A percentile compares a stretch with the other conserved stretches of the same genome.
Evolutionary conservation across 2,113 vertebrate genomes (phyloP).

Genomic region (Indicator indicator): DNA sequence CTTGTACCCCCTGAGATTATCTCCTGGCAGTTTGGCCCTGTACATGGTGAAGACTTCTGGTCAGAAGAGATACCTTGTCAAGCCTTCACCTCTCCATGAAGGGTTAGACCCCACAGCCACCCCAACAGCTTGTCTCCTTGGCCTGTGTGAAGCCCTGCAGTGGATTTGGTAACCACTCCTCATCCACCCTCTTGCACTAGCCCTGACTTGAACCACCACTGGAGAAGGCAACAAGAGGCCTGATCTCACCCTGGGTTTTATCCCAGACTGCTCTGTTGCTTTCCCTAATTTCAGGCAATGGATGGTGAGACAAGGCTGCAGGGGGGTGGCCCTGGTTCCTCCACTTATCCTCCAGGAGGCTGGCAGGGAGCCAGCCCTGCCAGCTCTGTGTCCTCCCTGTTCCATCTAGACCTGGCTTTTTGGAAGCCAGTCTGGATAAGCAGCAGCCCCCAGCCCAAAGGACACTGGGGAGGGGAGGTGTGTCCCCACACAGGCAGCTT

Average conservation of each 20-base stretch:
- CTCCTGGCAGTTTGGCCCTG: neutral
- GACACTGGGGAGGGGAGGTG: neutral
- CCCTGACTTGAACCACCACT: neutral
- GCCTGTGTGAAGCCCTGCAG: neutral
- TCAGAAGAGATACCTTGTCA: rapidly evolving
- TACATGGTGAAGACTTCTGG: neutral
- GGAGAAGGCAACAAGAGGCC: neutral
- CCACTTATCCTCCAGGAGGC: neutral
- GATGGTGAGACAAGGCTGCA: neutral
- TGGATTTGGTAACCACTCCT: neutral
- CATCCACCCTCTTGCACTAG: neutral
- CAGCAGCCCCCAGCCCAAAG: neutral
- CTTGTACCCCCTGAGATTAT: neutral
- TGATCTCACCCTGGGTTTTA: neutral
- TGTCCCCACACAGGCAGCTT: neutral
- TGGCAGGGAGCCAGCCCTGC: neutral
- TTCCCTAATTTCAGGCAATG: neutral
- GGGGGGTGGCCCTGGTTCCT: neutral
- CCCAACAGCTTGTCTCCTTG: neutral
- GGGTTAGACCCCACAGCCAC: too few species aligned
- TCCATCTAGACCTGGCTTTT: neutral
- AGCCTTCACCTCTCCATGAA: neutral
- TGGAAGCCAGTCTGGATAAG: neutral
- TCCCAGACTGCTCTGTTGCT: neutral
- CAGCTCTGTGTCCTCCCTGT: neutral